These are phyloP conservation scores for Spongia lamella DNA, from an alignment of 37 sponge, comb jelly and placozoan species.

Conservation along the genomic window DNA sequence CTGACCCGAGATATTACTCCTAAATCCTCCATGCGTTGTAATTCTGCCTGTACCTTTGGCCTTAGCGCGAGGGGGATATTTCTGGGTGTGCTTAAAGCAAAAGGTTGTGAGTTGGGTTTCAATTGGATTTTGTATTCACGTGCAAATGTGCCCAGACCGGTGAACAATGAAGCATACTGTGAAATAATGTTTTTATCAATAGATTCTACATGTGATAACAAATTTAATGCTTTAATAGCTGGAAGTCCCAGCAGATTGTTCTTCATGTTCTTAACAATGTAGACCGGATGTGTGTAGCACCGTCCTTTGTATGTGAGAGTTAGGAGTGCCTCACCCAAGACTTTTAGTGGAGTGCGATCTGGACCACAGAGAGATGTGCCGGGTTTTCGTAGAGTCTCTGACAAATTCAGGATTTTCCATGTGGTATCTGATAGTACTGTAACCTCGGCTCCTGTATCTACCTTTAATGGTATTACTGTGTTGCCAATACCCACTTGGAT, in stretches of 20 bases:
- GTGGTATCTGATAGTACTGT: constrained; percentile 1
- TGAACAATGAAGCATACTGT: constrained; percentile 20
- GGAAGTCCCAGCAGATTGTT: constrained; percentile 20
- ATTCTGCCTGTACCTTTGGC: background rate
- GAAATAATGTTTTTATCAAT: background rate
- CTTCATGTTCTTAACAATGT: background rate
- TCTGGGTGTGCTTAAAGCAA: constrained; percentile 4
- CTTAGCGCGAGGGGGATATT: constrained; percentile 12
- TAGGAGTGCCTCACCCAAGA: background rate
- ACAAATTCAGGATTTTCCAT: background rate
- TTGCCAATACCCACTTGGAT: background rate
- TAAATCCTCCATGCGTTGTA: constrained; percentile 8
- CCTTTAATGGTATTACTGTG: constrained; percentile 6
- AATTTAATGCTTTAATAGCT: constrained; percentile 12
- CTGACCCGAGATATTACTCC: constrained; percentile 3
- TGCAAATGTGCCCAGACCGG: constrained; percentile 14
- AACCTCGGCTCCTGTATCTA: constrained; percentile 16
- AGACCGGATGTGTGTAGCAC: background rate
- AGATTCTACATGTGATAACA: constrained; percentile 1
- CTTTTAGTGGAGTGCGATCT: background rate
- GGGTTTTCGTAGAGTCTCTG: background rate
- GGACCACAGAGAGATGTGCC: constrained; percentile 13
- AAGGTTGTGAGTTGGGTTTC: constrained; percentile 13
- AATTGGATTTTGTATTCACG: constrained; percentile 12
- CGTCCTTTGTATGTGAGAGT: constrained; percentile 1